Evolutionary conservation across 2,113 vertebrate genomes (phyloP).

Genomic region (Amphilophus citrinellus): DNA sequence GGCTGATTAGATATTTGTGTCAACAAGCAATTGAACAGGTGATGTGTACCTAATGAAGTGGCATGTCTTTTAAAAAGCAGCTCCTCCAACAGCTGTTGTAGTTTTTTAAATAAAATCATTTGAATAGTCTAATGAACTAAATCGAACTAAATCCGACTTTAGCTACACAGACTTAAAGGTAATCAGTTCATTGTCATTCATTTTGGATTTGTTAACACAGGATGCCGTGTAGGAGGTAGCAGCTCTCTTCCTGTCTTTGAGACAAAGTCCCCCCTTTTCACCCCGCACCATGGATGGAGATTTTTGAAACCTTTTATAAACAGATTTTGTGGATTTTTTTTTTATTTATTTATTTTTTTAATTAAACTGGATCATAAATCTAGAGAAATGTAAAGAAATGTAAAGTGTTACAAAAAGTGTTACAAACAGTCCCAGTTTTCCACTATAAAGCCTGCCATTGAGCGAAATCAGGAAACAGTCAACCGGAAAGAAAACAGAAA

Average conservation of each 20-base stretch:
- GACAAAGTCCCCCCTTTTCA: not conserved
- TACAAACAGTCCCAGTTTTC: not conserved
- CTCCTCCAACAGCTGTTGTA: not conserved
- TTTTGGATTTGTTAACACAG: constrained; percentile 8
- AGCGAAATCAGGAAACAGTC: not conserved
- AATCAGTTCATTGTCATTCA: not conserved
- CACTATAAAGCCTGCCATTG: not conserved
- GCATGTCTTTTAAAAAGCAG: rapidly evolving
- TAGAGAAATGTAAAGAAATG: not conserved
- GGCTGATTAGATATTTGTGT: not conserved
- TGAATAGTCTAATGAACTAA: too few relatives aligned
- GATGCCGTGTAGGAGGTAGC: constrained; percentile 6
- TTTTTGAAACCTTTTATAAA: not conserved
- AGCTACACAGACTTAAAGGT: not conserved
- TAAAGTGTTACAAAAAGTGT: not conserved
- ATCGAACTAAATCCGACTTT: not conserved
- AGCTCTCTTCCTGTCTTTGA: constrained; percentile 10
- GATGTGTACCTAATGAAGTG: not conserved
- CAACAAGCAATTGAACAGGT: not conserved
- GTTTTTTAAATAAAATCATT: not conserved
- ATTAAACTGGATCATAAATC: too few relatives aligned
- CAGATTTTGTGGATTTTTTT: too few relatives aligned
- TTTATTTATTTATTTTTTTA: too few relatives aligned
- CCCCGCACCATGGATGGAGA: not conserved
- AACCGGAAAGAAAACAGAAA: too few relatives aligned